Conservation (phyloP, 2,113 vertebrate species). For the Sapayoa aenigma region DNA sequence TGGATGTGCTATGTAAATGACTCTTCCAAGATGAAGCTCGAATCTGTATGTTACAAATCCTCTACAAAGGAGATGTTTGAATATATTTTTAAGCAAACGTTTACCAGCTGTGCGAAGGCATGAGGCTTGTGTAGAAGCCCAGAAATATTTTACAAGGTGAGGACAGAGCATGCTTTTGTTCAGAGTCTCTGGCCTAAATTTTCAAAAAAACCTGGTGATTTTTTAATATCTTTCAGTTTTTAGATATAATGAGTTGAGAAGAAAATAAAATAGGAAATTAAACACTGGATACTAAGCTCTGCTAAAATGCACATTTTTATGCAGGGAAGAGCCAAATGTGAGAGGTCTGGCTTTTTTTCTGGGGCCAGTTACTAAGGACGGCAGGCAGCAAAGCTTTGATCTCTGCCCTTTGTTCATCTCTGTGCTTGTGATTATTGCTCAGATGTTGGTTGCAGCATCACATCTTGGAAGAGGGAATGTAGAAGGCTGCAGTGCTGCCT, state of each 20-base stretch:
- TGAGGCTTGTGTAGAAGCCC: background rate
- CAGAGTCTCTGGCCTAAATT: background rate
- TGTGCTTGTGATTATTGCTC: rapidly evolving
- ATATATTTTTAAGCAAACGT: background rate
- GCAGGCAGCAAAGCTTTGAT: background rate
- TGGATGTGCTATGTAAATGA: background rate
- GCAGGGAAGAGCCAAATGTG: background rate
- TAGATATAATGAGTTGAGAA: background rate
- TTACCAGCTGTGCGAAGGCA: constrained; percentile 38
- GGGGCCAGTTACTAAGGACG: background rate
- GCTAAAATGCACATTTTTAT: background rate
- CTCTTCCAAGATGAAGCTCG: background rate
- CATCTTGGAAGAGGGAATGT: background rate
- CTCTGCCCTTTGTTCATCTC: background rate
- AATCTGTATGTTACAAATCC: constrained; percentile 1
- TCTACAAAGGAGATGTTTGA: constrained; percentile 11
- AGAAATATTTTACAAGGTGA: constrained; percentile 17
- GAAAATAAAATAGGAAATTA: background rate
- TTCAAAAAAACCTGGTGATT: background rate
- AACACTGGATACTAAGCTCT: background rate
- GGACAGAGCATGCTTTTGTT: background rate
- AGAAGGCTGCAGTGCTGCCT: background rate
- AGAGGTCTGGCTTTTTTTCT: background rate
- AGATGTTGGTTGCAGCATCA: background rate
- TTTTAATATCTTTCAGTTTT: background rate